Base-by-base conservation (phyloP, 1,140 invertebrate genomes). In the Sesamia nonagrioides region DNA sequence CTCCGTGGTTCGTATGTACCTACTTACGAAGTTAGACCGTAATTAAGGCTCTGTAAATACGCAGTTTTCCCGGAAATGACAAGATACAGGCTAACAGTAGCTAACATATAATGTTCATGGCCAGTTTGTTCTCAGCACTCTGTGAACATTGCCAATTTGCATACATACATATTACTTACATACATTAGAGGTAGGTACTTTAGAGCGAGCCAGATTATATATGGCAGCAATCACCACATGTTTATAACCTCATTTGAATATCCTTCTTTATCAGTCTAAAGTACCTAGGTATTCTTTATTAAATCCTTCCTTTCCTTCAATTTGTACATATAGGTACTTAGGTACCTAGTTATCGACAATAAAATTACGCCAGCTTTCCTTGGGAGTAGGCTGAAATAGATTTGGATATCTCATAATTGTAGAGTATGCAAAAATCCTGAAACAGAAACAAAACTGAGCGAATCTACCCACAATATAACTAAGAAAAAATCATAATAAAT, bases 141-240 rank as follows among this genome's bases (percentile, higher is more conserved):
- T 17, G 60, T 63, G 37, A 63, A 63, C 60, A 63, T 63, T 63
- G 35, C 18, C 60, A 63, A 63, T 63, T 63, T 63, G 60, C 60
- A 63, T 63, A 63, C 60, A 63, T 61, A 61, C 60, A 61, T 61
- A 37, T n/a, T 63, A 63, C 60, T 40, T 54, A 21, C n/a, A 54
- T 17, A 21, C 27, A n/a, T 33, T 5, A 61, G 6, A 61, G n/a
- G 33, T n/a, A n/a, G 35, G 7, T n/a, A 21, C 35, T 63, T 63
- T 17, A 33, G 60, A 17, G 60, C 35, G 60, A 40, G 9, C 40
- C 35, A n/a, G 60, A 40, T 63, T 40, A 63, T 33, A 40, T 8
- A 27, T 6, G 35, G 35, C 37, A 9, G 35, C 60, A 40, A 63
- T 63, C 40, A 63, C 7, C 60, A 40, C 60, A 40, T n/a, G 35